Conservation (phyloP, 2,797 vertebrate genomes). For the Steatocranus sp. region DNA sequence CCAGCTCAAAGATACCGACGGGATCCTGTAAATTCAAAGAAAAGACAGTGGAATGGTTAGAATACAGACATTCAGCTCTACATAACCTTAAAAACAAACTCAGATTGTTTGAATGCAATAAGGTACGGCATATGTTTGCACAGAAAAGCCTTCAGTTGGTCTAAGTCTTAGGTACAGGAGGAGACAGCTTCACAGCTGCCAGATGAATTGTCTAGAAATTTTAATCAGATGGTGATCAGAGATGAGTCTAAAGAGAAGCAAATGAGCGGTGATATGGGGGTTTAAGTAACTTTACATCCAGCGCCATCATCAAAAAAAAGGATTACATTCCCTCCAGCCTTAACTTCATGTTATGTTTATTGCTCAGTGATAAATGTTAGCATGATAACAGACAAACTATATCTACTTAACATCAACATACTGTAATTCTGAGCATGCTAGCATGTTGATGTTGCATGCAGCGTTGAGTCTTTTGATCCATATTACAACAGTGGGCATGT, state of each 20-base stretch:
- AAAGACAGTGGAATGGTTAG: not conserved
- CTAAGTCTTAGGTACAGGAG: not conserved
- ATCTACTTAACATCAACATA: not conserved
- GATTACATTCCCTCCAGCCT: not conserved
- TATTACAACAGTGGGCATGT: not conserved
- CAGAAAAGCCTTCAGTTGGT: not conserved
- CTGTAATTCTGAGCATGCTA: not conserved
- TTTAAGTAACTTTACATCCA: not conserved
- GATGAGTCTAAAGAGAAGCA: not conserved
- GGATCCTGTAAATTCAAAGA: conserved; percentile 80
- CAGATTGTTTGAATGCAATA: not conserved
- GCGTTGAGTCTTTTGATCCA: not conserved
- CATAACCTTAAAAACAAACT: not conserved
- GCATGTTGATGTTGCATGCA: not conserved
- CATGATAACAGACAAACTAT: not conserved
- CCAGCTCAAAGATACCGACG: conserved; percentile 92
- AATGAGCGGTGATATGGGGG: not conserved
- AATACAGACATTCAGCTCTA: not conserved
- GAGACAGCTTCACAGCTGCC: not conserved
- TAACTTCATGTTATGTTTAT: not conserved
- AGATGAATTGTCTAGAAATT: not conserved
- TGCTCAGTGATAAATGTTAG: not conserved
- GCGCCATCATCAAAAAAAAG: not conserved
- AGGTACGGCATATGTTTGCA: not conserved
- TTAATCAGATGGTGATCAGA: not conserved